Percentiles rank a stretch among this genome's conserved stretches.
Conservation (phyloP, 1,140 invertebrate species). For the Eufriesea mexicana region DNA sequence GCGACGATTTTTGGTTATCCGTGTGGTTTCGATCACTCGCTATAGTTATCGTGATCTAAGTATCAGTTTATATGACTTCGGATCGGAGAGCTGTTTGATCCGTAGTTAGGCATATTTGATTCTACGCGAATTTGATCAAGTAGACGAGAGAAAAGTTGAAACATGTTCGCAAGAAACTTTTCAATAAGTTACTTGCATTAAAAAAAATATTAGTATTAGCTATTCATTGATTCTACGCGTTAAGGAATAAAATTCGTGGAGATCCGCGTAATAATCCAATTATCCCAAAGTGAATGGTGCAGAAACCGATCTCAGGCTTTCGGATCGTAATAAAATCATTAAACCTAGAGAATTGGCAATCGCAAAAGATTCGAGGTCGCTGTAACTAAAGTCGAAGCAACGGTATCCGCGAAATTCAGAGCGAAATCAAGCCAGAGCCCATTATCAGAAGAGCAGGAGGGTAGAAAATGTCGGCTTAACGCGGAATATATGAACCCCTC, state of each 20-base stretch:
- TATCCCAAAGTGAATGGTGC: not conserved
- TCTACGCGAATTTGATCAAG: too few species aligned
- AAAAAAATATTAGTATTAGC: too few species aligned
- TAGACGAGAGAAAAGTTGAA: too few species aligned
- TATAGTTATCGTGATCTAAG: too few species aligned
- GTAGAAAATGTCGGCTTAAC: conserved; percentile 45
- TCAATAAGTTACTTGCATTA: not conserved
- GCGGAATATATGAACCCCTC: conserved; percentile 31
- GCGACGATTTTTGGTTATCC: too few species aligned
- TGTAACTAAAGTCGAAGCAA: not conserved
- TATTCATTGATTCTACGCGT: not conserved
- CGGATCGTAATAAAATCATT: conserved; percentile 17
- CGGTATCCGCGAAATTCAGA: conserved; percentile 14
- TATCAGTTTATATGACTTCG: too few species aligned
- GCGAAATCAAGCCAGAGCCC: conserved; percentile 17
- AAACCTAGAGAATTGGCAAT: not conserved
- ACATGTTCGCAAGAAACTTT: too few species aligned
- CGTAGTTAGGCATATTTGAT: too few species aligned
- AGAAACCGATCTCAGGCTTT: not conserved
- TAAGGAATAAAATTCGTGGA: not conserved
- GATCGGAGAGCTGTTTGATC: too few species aligned
- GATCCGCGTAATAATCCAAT: conserved; percentile 9
- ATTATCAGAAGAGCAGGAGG: conserved; percentile 32
- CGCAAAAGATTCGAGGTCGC: conserved; percentile 2
- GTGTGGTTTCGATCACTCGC: too few species aligned